Percentiles rank a stretch among this genome's conserved stretches.
phyloP scores from a whole-genome alignment of 2,888 invertebrate genomes.

The Limenitis camilla region DNA sequence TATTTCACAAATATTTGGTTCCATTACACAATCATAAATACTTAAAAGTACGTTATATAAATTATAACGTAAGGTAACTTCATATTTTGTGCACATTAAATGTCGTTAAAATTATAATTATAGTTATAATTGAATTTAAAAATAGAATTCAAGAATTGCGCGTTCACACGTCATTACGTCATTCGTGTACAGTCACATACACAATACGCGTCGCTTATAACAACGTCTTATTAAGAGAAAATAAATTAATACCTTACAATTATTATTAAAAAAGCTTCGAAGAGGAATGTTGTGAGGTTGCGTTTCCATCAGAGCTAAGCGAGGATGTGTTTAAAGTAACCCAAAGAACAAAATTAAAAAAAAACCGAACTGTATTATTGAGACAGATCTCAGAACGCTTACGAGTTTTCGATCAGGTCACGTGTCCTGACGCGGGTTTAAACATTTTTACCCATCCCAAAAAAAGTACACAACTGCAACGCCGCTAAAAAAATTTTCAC shows the following conservation, averaged over 20 bases:
- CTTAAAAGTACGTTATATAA: not conserved
- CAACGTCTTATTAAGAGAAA: not conserved
- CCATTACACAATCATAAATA: slow-evolving; percentile 17
- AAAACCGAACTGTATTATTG: too few relatives aligned
- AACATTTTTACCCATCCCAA: too few relatives aligned
- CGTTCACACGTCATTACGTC: not conserved
- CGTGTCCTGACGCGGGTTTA: too few relatives aligned
- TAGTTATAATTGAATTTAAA: not conserved
- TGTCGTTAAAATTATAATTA: not conserved
- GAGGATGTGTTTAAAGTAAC: too few relatives aligned
- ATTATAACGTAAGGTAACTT: not conserved
- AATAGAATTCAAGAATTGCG: slow-evolving; percentile 1
- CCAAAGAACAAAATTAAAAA: too few relatives aligned
- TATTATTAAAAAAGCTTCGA: not conserved
- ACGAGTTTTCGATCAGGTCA: too few relatives aligned
- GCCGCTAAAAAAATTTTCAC: too few relatives aligned
- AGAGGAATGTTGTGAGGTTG: not conserved
- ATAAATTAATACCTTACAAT: too few relatives aligned
- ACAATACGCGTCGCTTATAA: slow-evolving; percentile 20
- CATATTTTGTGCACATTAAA: slow-evolving; percentile 8
- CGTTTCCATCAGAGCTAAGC: too few relatives aligned
- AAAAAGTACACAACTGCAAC: too few relatives aligned
- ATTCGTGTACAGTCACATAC: slow-evolving; percentile 27
- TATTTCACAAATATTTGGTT: slow-evolving; percentile 13
- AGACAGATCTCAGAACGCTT: too few relatives aligned